Conservation (phyloP, 2,113 vertebrate genomes). For the Beaufortia kweichowensis region DNA sequence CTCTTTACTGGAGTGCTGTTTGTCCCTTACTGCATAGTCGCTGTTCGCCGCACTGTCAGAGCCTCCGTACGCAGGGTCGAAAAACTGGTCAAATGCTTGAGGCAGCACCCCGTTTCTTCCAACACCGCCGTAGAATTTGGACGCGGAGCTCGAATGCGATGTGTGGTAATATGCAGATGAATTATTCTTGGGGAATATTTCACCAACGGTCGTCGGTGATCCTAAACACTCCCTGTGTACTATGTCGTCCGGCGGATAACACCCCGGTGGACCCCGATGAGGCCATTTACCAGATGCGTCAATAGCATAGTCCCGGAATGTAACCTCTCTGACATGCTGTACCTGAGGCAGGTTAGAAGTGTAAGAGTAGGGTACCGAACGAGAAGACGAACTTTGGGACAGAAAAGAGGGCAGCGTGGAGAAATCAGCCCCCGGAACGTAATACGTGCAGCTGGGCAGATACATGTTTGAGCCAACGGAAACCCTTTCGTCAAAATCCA, state of each 20-base stretch:
- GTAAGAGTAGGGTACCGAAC: conserved; percentile 95
- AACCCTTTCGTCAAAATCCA: conserved; percentile 99
- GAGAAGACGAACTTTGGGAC: conserved; percentile 93
- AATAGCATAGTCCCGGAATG: conserved; percentile 97
- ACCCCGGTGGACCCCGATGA: conserved; percentile 88
- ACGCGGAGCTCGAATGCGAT: conserved; percentile 78
- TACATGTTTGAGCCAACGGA: conserved; percentile 99
- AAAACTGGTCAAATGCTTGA: conserved; percentile 97
- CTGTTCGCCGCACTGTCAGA: conserved; percentile 70
- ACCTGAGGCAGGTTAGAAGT: conserved; percentile 96
- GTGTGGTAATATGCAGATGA: conserved; percentile 84
- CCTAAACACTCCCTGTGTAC: conserved; percentile 96
- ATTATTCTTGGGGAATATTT: conserved; percentile 92
- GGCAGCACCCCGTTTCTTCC: conserved; percentile 95
- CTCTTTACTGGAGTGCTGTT: conserved; percentile 28
- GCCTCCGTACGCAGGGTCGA: conserved; percentile 89
- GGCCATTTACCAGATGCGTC: conserved; percentile 96
- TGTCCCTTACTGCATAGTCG: conserved; percentile 72
- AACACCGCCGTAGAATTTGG: conserved; percentile 95
- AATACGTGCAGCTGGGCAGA: conserved; percentile 99
- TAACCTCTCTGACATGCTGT: conserved; percentile 95
- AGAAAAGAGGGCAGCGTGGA: conserved; percentile 96
- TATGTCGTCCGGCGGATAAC: conserved; percentile 94
- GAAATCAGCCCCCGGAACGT: conserved; percentile 97
- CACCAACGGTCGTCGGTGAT: conserved; percentile 84